Base-by-base conservation (phyloP, 2,888 invertebrate species). In the Drosophila mercatorum region DNA sequence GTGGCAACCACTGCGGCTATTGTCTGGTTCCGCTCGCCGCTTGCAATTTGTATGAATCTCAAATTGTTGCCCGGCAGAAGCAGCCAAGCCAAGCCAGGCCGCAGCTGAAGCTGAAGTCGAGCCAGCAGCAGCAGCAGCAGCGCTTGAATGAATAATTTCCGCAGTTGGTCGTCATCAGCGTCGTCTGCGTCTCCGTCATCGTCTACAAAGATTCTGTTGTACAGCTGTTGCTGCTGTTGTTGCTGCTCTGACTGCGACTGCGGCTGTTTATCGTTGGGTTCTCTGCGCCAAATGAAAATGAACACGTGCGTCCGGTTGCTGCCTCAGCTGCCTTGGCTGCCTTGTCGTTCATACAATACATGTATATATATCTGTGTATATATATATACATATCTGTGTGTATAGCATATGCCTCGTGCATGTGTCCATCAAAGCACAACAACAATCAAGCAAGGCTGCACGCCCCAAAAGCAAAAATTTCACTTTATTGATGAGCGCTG, bases 221-320 rank as follows among this genome's bases (percentile, higher is more conserved):
- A 58, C 60, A 68, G 61, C 62, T 69, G 69, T 65, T 51, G 49
- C 11, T 63, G 68, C 14, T 68, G 59, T 31, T 65, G 70, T 38
- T 70, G 53, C 34, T 72, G 65, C 14, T 34, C 79, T 72, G 72
- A 65, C 40, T 74, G 55, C 40, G 57, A 53, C 57, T 72, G 80
- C 75, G 72, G 69, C 82, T 81, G 79, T 89, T 90, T 87, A 82
- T 87, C 81, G 87, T 87, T 88, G 80, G 77, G 78, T 82, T 88
- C 87, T 78, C 64, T 83, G 89, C 86, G 88, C 83, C 87, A 90
- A 90, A 90, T 90, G 90, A 90, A 90, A 90, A 90, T 90, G 90
- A 90, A 90, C 90, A 90, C 91, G 91, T 90, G 90, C 90, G 90
- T 90, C 90, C 90, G 90, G 90, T 90, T 90, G 81, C 79, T 78